Evolutionary conservation across 2,888 invertebrate species (phyloP).

Genomic region (Ormyrus thymus): DNA sequence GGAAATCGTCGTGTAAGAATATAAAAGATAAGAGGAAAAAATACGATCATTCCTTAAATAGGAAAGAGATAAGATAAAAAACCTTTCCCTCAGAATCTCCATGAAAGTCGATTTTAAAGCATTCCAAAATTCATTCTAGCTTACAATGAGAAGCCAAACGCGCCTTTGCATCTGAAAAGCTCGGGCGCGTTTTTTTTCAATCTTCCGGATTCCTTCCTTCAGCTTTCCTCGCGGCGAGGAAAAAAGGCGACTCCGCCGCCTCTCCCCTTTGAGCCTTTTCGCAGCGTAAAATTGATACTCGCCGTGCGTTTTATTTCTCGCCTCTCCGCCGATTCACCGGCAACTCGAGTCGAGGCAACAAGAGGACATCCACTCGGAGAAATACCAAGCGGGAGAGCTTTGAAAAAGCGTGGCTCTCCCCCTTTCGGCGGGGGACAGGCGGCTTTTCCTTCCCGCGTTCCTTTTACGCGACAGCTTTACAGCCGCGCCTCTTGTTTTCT

Average conservation of each 20-base stretch:
- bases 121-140: too few relatives aligned
- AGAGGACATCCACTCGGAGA: constrained; percentile 15
- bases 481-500: background rate
- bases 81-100: too few relatives aligned
- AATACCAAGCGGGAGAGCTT: constrained; percentile 21
- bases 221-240: background rate
- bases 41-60: too few relatives aligned
- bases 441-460: constrained; percentile 3
- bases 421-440: constrained; percentile 1
- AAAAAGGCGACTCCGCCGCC: background rate
- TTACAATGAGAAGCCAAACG: too few relatives aligned
- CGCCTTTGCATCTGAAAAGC: too few relatives aligned
- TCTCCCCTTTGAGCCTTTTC: background rate
- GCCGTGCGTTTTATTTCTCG: background rate
- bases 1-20: too few relatives aligned
- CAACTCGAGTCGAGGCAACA: background rate
- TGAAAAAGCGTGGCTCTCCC: constrained; percentile 10
- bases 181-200: background rate
- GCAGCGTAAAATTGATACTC: constrained; percentile 42
- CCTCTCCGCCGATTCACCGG: constrained; percentile 18
- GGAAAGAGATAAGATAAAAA: too few relatives aligned
- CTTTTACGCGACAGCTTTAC: background rate
- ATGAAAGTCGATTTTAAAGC: too few relatives aligned
- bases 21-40: too few relatives aligned
- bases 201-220: background rate